These are phyloP conservation scores for Taphrorychus bicolor DNA, from an alignment of 2,888 invertebrate species.

Conservation along the genomic window DNA sequence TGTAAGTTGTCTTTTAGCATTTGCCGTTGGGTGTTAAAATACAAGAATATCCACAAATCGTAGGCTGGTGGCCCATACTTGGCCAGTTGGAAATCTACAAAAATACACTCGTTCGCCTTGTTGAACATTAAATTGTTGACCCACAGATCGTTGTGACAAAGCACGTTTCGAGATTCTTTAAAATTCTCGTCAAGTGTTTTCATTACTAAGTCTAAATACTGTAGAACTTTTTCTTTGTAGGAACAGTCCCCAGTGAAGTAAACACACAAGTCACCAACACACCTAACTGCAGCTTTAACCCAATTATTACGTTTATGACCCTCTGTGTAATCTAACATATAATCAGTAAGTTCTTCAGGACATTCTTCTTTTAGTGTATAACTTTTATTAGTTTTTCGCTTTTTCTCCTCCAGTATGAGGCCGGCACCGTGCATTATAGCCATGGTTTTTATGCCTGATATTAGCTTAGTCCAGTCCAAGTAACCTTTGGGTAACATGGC, in stretches of 20 bases:
- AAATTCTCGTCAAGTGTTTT: conserved; percentile 51
- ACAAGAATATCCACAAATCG: conserved; percentile 67
- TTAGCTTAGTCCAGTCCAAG: conserved; percentile 36
- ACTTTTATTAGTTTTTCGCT: conserved; percentile 16
- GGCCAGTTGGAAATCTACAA: conserved; percentile 75
- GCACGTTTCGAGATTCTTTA: conserved; percentile 60
- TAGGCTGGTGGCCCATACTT: conserved; percentile 70
- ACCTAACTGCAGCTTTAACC: conserved; percentile 44
- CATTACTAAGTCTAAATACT: conserved; percentile 43
- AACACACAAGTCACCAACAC: conserved; percentile 46
- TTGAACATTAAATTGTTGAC: conserved; percentile 69
- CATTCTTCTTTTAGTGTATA: conserved; percentile 49
- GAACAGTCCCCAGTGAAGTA: conserved; percentile 39
- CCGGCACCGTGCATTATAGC: conserved; percentile 64
- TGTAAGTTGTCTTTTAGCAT: conserved; percentile 63
- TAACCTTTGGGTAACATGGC: conserved; percentile 44
- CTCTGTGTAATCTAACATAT: conserved; percentile 44
- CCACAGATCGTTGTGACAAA: conserved; percentile 71
- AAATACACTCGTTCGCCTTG: conserved; percentile 60
- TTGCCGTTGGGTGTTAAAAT: conserved; percentile 62
- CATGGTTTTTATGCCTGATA: conserved; percentile 47
- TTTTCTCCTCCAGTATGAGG: conserved; percentile 62
- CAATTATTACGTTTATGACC: conserved; percentile 55
- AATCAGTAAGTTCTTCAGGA: conserved; percentile 47
- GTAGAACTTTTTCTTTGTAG: conserved; percentile 40